Evolutionary conservation across 2,888 invertebrate genomes (phyloP).

Genomic region (Tenthredo amoena): DNA sequence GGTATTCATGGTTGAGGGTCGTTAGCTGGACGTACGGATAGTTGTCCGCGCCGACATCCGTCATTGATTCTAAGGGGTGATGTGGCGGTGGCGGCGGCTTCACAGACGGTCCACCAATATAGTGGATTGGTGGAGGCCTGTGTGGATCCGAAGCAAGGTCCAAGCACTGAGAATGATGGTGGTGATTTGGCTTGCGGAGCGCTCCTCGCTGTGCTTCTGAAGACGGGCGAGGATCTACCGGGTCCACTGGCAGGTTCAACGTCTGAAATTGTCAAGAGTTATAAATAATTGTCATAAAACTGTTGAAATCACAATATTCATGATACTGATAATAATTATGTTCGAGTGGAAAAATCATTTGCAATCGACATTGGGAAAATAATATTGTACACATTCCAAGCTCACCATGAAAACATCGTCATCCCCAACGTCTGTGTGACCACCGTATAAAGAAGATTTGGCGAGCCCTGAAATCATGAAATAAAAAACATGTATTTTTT

Average conservation of each 20-base stretch:
- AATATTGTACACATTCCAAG: slow-evolving; percentile 56
- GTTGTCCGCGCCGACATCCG: slow-evolving; percentile 80
- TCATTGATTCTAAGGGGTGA: slow-evolving; percentile 69
- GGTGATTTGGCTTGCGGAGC: slow-evolving; percentile 70
- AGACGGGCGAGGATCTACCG: slow-evolving; percentile 88
- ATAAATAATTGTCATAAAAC: slow-evolving; percentile 35
- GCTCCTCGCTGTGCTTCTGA: slow-evolving; percentile 66
- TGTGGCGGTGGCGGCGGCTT: slow-evolving; percentile 65
- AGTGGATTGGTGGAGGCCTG: slow-evolving; percentile 70
- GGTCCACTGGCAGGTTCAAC: slow-evolving; percentile 90
- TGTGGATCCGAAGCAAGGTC: slow-evolving; percentile 70
- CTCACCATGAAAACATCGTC: slow-evolving; percentile 97
- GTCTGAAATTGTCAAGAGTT: slow-evolving; percentile 82
- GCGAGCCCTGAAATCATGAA: slow-evolving; percentile 84
- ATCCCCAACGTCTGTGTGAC: slow-evolving; percentile 90
- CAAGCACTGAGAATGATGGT: slow-evolving; percentile 71
- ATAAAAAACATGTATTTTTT: slow-evolving; percentile 57
- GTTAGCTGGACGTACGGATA: slow-evolving; percentile 93
- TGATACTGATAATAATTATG: neutral
- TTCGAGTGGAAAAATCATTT: too few relatives aligned
- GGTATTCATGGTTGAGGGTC: slow-evolving; percentile 90
- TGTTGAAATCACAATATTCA: slow-evolving; percentile 12
- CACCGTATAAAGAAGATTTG: slow-evolving; percentile 85
- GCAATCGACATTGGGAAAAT: neutral
- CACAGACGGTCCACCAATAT: slow-evolving; percentile 67